Evolutionary conservation across 1,140 invertebrate genomes (phyloP).

Genomic region (Araneus ventricosus): DNA sequence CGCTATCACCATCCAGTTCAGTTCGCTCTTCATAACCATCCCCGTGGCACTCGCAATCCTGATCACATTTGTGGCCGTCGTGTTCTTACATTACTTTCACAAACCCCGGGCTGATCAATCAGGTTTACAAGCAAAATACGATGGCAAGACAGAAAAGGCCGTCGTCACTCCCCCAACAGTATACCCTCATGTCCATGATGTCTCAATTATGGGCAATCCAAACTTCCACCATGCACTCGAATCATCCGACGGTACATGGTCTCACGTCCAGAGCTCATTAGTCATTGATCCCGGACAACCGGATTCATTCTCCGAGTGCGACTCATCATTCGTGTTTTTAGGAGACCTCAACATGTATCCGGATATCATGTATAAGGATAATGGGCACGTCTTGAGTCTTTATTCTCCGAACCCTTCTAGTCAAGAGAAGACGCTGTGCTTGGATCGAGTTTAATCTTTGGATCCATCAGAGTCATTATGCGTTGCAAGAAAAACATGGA

Average conservation of each 20-base stretch:
- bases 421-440: conserved; percentile 52
- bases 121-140: conserved; percentile 35
- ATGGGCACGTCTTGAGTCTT: conserved; percentile 55
- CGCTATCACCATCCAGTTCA: conserved; percentile 20
- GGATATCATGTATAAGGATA: conserved; percentile 68
- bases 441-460: conserved; percentile 56
- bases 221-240: conserved; percentile 52
- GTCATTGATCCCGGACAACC: conserved; percentile 69
- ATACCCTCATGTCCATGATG: conserved; percentile 39
- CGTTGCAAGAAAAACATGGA: not conserved
- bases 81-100: conserved; percentile 46
- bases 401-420: conserved; percentile 56
- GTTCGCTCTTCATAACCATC: conserved; percentile 55
- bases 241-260: conserved; percentile 71
- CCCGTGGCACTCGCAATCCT: conserved; percentile 44
- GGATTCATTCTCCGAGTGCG: conserved; percentile 69
- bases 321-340: conserved; percentile 72
- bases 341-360: conserved; percentile 69
- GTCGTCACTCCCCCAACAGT: conserved; percentile 1
- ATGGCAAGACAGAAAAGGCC: conserved; percentile 11
- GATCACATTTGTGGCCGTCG: conserved; percentile 48
- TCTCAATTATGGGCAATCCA: conserved; percentile 50
- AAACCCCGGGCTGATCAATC: not conserved
- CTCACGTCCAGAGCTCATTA: conserved; percentile 67
- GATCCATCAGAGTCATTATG: not conserved